phyloP scores from a whole-genome alignment of 1,140 invertebrate genomes.

The Steinernema feltiae region DNA sequence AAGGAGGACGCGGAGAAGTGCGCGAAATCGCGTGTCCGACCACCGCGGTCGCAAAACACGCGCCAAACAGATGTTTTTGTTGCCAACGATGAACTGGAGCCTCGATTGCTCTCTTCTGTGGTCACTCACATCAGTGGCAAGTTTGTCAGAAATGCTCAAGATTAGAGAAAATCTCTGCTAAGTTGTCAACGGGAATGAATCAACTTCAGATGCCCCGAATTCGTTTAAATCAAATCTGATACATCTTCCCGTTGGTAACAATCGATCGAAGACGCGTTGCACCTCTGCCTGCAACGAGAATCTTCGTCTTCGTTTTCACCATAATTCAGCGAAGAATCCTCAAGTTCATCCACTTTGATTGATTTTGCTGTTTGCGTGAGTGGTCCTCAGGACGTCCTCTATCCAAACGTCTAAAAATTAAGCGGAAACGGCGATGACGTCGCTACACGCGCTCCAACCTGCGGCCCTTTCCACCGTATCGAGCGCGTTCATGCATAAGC shows the following conservation, averaged over 20 bases:
- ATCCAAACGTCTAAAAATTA: not conserved
- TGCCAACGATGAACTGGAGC: not conserved
- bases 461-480: slow-evolving; percentile 2
- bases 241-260: not conserved
- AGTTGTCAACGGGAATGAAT: not conserved
- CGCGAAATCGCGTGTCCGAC: not conserved
- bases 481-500: not conserved
- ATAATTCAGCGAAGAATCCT: no score
- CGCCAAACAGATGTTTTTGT: slow-evolving; percentile 1
- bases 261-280: no score
- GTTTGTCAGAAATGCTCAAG: no score
- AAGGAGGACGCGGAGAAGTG: not conserved
- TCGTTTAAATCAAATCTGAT: not conserved
- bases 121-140: no score
- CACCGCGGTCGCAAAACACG: not conserved
- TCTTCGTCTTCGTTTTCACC: no score
- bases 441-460: not conserved
- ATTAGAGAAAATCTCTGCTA: no score
- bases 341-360: no score
- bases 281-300: no score
- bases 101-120: not conserved
- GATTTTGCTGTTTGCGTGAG: no score
- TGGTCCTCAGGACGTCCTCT: not conserved
- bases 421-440: slow-evolving; percentile 5
- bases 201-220: not conserved